phyloP scores from a whole-genome alignment of 2,797 vertebrate species.

The Acanthurus leucopareius region DNA sequence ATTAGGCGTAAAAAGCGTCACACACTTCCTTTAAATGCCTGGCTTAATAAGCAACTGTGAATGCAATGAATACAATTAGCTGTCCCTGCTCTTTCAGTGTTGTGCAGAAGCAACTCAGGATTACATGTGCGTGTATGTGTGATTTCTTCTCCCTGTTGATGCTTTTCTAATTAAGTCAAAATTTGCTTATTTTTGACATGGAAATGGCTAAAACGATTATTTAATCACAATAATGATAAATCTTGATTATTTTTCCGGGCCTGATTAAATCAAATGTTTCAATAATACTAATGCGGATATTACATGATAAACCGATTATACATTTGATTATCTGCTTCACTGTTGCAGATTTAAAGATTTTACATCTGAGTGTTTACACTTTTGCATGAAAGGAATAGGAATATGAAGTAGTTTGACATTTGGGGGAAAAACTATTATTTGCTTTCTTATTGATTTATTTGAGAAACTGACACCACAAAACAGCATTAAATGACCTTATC shows the following conservation, averaged over 20 bases:
- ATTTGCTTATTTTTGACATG: neutral
- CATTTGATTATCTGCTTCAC: too few relatives aligned
- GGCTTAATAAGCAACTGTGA: conserved; percentile 44
- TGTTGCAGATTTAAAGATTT: too few relatives aligned
- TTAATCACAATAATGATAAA: conserved; percentile 6
- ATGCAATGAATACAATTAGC: conserved; percentile 46
- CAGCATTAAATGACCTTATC: too few relatives aligned
- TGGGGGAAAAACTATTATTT: neutral
- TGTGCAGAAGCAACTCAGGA: conserved; percentile 7
- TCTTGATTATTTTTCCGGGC: neutral
- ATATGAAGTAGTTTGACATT: neutral
- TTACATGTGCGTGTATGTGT: neutral
- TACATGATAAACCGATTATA: too few relatives aligned
- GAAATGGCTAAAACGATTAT: conserved; percentile 10
- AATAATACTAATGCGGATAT: neutral
- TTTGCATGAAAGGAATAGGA: neutral
- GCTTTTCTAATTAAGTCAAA: conserved; percentile 5
- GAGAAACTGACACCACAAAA: too few relatives aligned
- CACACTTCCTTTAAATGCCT: conserved; percentile 42
- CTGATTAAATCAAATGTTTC: neutral
- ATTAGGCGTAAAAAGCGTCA: conserved; percentile 57
- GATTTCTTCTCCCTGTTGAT: neutral
- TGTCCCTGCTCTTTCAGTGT: conserved; percentile 17
- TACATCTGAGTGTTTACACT: neutral
- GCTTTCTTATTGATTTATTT: neutral